Base-by-base conservation (phyloP, 2,888 invertebrate genomes). In the Drosophila incognita region DNA sequence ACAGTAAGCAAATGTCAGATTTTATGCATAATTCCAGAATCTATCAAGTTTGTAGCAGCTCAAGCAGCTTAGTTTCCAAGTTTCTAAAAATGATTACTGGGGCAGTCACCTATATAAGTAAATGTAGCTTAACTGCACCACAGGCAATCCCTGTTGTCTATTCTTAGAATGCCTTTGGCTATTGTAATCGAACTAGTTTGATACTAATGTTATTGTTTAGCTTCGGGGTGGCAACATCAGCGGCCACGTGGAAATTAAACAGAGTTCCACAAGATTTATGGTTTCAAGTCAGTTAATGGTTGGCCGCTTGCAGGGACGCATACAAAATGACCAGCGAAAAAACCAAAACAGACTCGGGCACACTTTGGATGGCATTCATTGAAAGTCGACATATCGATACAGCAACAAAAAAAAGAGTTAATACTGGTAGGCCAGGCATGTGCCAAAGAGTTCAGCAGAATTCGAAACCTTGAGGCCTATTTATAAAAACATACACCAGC, bases 381-480 rank as follows among this genome's bases (percentile, higher is more conserved):
- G 71, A 80, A 81, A 82, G 76, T 71, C 82, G 78, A 79, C 85
- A 89, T 84, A 87, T 89, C 81, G 82, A 84, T 65, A 61, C 40
- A 63, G 21, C 58, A 18, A 42, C 27, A 18, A 33, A 48, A 62
- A 35, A 65, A n/a, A n/a, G 2, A 21, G n/a, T 56, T 40, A 49
- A 42, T 60, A 38, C 59, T 48, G 54, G 29, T 36, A 64, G 65
- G 51, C 49, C 42, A 36, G 58, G 64, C 57, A 65, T 49, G 58
- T 24, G 63, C 60, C 72, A 48, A 46, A 67, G 76, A 74, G 68
- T 59, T 77, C 61, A 58, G 78, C 70, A 35, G 56, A n/a, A 68
- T 42, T 52, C 35, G 38, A 62, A 78, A 83, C 90, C 87, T 90
- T 87, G 87, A 81, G 74, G 70, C 87, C 87, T 90, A 87, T 87